phyloP scores from a whole-genome alignment of 2,888 invertebrate genomes.

The Ecdyonurus torrentis region DNA sequence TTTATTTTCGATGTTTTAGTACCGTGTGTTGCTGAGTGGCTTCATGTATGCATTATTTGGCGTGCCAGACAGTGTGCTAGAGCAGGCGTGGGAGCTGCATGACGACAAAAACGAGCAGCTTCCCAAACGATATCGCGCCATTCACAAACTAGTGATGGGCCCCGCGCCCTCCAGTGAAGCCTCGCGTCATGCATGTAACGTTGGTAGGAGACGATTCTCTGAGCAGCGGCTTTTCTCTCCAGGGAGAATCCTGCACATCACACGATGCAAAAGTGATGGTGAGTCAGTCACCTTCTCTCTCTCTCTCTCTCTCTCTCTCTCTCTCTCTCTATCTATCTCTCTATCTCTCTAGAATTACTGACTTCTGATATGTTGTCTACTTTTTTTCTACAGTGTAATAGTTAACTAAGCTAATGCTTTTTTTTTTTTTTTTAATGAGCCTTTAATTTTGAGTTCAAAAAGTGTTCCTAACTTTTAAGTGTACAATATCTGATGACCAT shows the following conservation, averaged over 20 bases:
- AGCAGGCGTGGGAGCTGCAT: conserved; percentile 36
- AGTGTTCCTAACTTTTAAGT: no score
- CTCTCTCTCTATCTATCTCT: not conserved
- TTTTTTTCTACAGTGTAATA: no score
- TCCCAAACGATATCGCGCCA: not conserved
- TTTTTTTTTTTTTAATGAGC: no score
- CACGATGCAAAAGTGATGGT: not conserved
- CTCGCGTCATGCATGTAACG: conserved; percentile 44
- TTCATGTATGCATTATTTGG: conserved; percentile 65
- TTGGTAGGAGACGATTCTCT: conserved; percentile 48
- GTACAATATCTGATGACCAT: no score
- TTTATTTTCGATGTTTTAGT: conserved; percentile 38
- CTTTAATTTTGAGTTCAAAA: no score
- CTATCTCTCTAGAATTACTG: no score
- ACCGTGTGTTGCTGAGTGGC: conserved; percentile 69
- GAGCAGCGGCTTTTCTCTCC: conserved; percentile 55
- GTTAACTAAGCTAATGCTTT: no score
- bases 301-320: not conserved
- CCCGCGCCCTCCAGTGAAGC: conserved; percentile 28
- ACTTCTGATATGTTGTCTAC: no score
- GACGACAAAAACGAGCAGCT: not conserved
- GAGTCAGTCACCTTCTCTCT: not conserved
- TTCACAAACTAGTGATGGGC: not conserved
- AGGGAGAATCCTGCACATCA: conserved; percentile 63
- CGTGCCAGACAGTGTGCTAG: conserved; percentile 41